Conservation (phyloP, 2,888 invertebrate genomes). For the Brassicogethes aeneus region DNA sequence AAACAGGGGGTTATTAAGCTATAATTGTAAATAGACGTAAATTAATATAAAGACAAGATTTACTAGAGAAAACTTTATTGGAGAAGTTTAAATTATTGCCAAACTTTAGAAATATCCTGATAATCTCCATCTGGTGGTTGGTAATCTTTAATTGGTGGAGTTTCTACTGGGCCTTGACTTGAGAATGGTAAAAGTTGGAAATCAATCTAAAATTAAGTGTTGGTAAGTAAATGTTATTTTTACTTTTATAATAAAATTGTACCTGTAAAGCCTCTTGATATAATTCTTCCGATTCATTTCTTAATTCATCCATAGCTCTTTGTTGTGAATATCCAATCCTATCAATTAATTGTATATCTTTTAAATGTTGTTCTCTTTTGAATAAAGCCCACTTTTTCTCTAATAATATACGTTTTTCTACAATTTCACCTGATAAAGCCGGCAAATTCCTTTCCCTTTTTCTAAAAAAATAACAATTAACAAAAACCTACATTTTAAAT, state of each 20-base stretch:
- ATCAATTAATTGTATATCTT: constrained; percentile 61
- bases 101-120: constrained; percentile 68
- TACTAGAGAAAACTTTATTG: too few relatives aligned
- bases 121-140: constrained; percentile 87
- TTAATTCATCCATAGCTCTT: constrained; percentile 71
- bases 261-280: constrained; percentile 82
- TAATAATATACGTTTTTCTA: constrained; percentile 56
- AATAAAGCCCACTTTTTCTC: constrained; percentile 70
- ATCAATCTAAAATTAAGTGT: constrained; percentile 54
- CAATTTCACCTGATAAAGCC: constrained; percentile 46
- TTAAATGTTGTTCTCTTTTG: constrained; percentile 53
- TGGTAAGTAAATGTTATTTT: not conserved
- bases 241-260: constrained; percentile 15
- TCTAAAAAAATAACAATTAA: constrained; percentile 41
- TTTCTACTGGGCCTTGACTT: constrained; percentile 65
- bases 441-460: constrained; percentile 44
- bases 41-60: too few relatives aligned
- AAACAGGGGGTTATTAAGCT: too few relatives aligned
- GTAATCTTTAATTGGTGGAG: constrained; percentile 76
- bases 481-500: constrained; percentile 2
- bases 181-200: constrained; percentile 58
- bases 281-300: constrained; percentile 73
- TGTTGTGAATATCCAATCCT: constrained; percentile 59
- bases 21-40: too few relatives aligned
- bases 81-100: constrained; percentile 46